These are phyloP conservation scores for Matsumurasca onukii DNA, from an alignment of 1,140 invertebrate species.

Conservation along the genomic window DNA sequence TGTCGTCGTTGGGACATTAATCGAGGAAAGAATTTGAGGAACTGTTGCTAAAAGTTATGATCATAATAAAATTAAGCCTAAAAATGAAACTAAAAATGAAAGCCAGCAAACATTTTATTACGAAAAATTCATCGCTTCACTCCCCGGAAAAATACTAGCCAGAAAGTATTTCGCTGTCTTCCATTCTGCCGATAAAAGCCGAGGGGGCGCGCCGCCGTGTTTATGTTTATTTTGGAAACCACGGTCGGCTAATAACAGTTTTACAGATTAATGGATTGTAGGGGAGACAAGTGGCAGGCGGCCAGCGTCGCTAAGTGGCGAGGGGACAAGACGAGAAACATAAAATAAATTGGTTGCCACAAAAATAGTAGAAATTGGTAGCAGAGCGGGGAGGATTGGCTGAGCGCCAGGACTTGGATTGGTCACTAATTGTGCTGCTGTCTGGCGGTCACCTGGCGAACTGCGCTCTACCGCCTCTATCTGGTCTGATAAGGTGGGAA, in stretches of 20 bases:
- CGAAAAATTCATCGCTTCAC: no score
- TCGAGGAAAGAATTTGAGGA: no score
- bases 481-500: no score
- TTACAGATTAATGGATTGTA: slow-evolving; percentile 17
- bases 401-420: not conserved
- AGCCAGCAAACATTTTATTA: no score
- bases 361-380: slow-evolving; percentile 23
- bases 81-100: no score
- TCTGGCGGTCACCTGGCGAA: no score
- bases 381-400: slow-evolving; percentile 3
- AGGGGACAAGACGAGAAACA: slow-evolving; percentile 24
- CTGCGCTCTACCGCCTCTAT: no score
- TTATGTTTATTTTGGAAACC: slow-evolving; percentile 23
- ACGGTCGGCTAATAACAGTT: slow-evolving; percentile 21
- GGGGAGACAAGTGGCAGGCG: not conserved
- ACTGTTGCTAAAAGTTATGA: no score
- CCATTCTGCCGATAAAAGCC: not conserved
- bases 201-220: not conserved
- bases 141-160: not conserved
- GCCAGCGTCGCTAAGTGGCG: slow-evolving; percentile 17
- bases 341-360: slow-evolving; percentile 26
- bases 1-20: no score
- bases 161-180: not conserved
- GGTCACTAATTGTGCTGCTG: slow-evolving; percentile 11
- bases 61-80: no score